Evolutionary conservation across 2,797 vertebrate species (phyloP).

Genomic region (Tangara arthus): DNA sequence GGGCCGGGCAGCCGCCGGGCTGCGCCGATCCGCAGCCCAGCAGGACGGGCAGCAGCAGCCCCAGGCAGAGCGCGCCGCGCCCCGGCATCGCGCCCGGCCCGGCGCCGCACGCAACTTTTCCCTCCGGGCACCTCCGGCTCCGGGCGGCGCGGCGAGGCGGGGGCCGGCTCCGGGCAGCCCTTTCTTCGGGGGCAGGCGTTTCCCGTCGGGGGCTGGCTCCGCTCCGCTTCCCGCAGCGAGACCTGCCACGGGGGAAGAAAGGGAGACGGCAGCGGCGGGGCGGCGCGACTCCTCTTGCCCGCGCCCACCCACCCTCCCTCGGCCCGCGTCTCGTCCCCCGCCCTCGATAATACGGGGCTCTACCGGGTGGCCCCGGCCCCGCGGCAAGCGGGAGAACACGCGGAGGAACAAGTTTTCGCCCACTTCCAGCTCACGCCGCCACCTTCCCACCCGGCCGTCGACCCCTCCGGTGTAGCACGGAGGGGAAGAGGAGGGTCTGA

Average conservation of each 20-base stretch:
- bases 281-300: background rate
- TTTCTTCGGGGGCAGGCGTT: background rate
- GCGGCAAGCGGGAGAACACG: background rate
- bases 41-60: conserved; percentile 64
- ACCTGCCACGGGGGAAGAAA: conserved; percentile 49
- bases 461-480: background rate
- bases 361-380: background rate
- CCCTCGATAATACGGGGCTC: background rate
- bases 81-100: conserved; percentile 41
- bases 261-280: background rate
- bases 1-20: conserved; percentile 75
- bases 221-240: background rate
- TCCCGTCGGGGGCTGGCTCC: background rate
- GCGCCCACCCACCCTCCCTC: background rate
- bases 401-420: background rate
- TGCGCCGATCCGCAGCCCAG: conserved; percentile 60
- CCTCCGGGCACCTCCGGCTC: background rate
- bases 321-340: background rate
- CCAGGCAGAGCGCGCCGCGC: conserved; percentile 46
- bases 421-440: background rate
- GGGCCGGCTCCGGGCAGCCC: background rate
- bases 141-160: background rate
- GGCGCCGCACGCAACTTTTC: background rate
- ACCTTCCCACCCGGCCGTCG: background rate
- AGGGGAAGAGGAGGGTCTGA: background rate